These are phyloP conservation scores for Macrophya annulata DNA, from an alignment of 2,888 invertebrate genomes.

Conservation along the genomic window DNA sequence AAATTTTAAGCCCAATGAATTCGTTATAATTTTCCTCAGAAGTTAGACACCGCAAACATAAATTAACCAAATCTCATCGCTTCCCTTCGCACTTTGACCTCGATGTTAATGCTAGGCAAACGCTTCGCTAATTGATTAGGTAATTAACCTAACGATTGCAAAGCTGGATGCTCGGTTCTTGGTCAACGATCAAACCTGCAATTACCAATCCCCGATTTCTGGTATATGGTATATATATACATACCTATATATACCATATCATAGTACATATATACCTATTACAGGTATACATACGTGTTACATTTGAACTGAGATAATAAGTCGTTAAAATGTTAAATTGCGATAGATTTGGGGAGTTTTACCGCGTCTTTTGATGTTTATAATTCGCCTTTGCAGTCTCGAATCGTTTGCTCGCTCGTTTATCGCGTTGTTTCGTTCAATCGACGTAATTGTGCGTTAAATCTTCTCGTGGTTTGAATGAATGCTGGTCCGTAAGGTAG, in stretches of 20 bases:
- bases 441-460: slow-evolving; percentile 74
- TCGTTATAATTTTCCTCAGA: neutral
- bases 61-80: slow-evolving; percentile 19
- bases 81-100: slow-evolving; percentile 23
- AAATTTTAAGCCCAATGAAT: slow-evolving; percentile 9
- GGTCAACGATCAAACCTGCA: slow-evolving; percentile 19
- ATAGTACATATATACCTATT: neutral
- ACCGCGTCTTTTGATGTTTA: slow-evolving; percentile 35
- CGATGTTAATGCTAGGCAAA: neutral
- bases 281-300: neutral
- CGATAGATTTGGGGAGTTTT: neutral
- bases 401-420: slow-evolving; percentile 49
- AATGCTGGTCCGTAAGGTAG: slow-evolving; percentile 60
- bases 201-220: slow-evolving; percentile 11
- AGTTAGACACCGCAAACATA: neutral
- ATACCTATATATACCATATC: no score
- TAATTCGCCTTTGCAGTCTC: slow-evolving; percentile 54
- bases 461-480: slow-evolving; percentile 69
- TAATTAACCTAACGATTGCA: slow-evolving; percentile 13
- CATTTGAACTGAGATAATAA: neutral
- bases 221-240: no score
- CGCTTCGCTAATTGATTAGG: slow-evolving; percentile 25
- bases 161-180: neutral
- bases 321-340: slow-evolving; percentile 7
- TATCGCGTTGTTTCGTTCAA: slow-evolving; percentile 64